A percentile compares a stretch with the other conserved stretches of the same genome.
phyloP scores from a whole-genome alignment of 2,797 vertebrate genomes.

The Triplophysa bombifrons region DNA sequence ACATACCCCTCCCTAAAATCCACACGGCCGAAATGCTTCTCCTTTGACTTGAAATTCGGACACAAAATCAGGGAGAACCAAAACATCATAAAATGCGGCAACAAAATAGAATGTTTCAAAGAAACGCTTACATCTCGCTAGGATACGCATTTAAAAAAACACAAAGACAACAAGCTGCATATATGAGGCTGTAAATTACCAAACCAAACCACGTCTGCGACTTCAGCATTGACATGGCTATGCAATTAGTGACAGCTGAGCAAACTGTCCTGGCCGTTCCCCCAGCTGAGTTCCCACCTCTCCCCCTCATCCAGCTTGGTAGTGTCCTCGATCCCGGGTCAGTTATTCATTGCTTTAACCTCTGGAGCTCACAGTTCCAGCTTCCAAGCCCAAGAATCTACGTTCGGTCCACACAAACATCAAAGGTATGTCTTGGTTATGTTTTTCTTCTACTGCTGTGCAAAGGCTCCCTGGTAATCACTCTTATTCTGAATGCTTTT shows the following conservation, averaged over 20 bases:
- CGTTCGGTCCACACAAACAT: constrained; percentile 2
- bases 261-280: constrained; percentile 55
- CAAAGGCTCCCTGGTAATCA: neutral
- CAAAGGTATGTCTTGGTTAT: constrained; percentile 40
- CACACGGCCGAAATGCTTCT: neutral
- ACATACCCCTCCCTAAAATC: neutral
- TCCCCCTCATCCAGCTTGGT: constrained; percentile 35
- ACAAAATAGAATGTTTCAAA: neutral
- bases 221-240: constrained; percentile 1
- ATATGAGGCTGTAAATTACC: constrained; percentile 29
- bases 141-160: neutral
- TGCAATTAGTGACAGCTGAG: constrained; percentile 64
- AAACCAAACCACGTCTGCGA: constrained; percentile 33
- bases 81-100: constrained; percentile 3
- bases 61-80: neutral
- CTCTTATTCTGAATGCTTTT: neutral
- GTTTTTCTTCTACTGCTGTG: neutral
- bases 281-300: constrained; percentile 32
- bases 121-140: neutral
- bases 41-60: neutral
- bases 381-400: constrained; percentile 18
- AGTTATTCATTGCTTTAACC: constrained; percentile 35
- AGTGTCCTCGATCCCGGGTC: constrained; percentile 45
- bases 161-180: constrained; percentile 24
- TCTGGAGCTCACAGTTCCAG: constrained; percentile 22